Conservation (phyloP, 2,888 invertebrate genomes). For the Hyalella azteca region DNA sequence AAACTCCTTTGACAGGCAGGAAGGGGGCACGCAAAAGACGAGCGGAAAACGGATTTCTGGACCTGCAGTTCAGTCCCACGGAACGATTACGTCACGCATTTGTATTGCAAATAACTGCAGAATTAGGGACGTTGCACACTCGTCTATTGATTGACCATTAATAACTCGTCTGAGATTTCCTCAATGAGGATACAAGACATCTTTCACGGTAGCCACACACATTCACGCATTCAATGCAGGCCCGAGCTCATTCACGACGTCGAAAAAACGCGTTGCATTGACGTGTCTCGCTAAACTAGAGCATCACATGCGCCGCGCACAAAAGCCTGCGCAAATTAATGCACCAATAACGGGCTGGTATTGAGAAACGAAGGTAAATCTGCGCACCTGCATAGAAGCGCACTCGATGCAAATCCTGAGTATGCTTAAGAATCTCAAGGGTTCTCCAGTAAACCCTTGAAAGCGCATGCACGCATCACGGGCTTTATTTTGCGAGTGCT, state of each 20-base stretch:
- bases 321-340: background rate
- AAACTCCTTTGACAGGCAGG: no score
- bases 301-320: background rate
- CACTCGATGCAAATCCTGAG: background rate
- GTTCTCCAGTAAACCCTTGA: background rate
- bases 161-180: no score
- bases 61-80: no score
- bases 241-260: background rate
- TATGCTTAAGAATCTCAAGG: background rate
- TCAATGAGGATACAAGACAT: no score
- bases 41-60: no score
- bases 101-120: no score
- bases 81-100: no score
- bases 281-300: background rate
- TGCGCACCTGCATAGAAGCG: constrained; percentile 13
- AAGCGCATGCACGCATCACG: background rate
- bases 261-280: background rate
- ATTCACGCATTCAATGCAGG: no score
- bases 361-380: background rate
- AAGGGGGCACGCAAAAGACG: no score
- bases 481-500: constrained; percentile 21
- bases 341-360: background rate
- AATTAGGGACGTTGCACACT: no score
- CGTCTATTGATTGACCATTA: no score
- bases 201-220: no score